phyloP scores from a whole-genome alignment of 2,113 vertebrate species.

The Hyperoodon ampullatus region DNA sequence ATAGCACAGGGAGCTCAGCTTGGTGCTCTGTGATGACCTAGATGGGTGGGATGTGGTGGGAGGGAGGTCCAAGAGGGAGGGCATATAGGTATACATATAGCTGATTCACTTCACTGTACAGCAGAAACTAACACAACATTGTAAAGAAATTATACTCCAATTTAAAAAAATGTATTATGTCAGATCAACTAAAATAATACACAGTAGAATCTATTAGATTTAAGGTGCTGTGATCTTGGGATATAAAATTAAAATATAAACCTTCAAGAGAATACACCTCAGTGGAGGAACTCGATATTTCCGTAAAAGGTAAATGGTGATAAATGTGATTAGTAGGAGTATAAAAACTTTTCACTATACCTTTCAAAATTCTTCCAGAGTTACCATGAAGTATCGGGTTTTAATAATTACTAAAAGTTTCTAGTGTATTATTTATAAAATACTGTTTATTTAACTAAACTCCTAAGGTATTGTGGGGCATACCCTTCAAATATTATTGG shows the following conservation, averaged over 20 bases:
- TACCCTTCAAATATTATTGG: conserved; percentile 62
- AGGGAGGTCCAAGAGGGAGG: too few species aligned
- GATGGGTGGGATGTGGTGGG: too few species aligned
- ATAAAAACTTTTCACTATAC: background rate
- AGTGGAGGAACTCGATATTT: background rate
- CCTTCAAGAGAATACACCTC: background rate
- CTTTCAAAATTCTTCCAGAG: conserved; percentile 2
- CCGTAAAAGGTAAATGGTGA: background rate
- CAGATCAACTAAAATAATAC: background rate
- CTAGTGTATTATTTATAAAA: background rate
- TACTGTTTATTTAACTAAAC: conserved; percentile 58
- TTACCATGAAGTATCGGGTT: background rate
- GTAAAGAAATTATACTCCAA: too few species aligned
- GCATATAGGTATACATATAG: too few species aligned
- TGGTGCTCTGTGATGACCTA: too few species aligned
- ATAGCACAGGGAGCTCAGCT: too few species aligned
- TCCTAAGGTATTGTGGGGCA: conserved; percentile 42
- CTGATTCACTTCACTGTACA: too few species aligned
- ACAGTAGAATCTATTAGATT: background rate
- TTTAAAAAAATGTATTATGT: background rate
- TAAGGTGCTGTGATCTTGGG: background rate
- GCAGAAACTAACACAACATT: too few species aligned
- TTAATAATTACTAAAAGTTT: background rate
- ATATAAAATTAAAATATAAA: conserved; percentile 28
- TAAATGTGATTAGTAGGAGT: background rate